Evolutionary conservation across 2,888 invertebrate species (phyloP).

Genomic region (Allacma fusca): DNA sequence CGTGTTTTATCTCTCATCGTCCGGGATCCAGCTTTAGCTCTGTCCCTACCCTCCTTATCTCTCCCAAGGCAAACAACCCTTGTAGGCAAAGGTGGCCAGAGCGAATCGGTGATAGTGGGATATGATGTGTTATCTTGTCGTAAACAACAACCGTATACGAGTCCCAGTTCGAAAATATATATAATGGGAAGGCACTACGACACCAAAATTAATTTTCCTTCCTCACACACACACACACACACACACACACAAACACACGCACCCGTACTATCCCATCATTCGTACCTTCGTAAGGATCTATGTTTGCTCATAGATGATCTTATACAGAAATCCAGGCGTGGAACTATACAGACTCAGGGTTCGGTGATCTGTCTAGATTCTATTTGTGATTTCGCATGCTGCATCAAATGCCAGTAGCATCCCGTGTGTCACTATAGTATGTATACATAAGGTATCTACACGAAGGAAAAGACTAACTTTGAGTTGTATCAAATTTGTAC

Average conservation of each 20-base stretch:
- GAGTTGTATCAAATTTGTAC: no score
- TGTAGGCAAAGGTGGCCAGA: conserved; percentile 1
- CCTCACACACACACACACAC: not conserved
- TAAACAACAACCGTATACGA: conserved; percentile 31
- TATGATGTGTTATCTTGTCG: conserved; percentile 37
- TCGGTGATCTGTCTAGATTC: no score
- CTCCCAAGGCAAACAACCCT: conserved; percentile 18
- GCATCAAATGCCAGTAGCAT: no score
- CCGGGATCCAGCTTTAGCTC: not conserved
- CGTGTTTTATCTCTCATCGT: conserved; percentile 10
- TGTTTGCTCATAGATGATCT: no score
- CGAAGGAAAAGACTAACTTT: no score
- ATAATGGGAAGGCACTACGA: conserved; percentile 18
- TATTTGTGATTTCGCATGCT: no score
- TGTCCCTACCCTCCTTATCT: conserved; percentile 14
- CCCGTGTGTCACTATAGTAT: no score
- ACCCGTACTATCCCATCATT: no score
- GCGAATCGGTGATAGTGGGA: conserved; percentile 24
- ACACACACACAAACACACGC: not conserved
- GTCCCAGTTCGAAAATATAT: conserved; percentile 29
- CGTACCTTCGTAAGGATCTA: no score
- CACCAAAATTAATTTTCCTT: conserved; percentile 38
- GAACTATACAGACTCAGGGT: no score
- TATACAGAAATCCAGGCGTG: no score
- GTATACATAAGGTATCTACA: no score